Evolutionary conservation across 2,797 vertebrate genomes (phyloP).

Genomic region (Caiman crocodilus): DNA sequence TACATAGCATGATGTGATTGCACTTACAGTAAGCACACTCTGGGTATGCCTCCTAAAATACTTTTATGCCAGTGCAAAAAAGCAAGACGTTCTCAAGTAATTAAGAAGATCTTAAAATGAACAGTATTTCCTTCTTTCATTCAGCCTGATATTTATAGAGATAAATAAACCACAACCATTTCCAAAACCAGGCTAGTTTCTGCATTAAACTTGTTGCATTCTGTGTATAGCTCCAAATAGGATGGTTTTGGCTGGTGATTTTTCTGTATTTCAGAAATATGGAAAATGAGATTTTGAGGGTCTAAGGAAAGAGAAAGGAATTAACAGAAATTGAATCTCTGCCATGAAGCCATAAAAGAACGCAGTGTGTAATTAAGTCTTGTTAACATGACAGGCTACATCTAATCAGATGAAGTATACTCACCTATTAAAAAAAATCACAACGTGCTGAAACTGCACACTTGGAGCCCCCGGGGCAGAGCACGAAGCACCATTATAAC

Average conservation of each 20-base stretch:
- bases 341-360: background rate
- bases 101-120: background rate
- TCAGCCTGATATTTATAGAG: constrained; percentile 25
- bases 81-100: accelerated
- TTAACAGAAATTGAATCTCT: background rate
- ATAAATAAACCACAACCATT: background rate
- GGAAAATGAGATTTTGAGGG: background rate
- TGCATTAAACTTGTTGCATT: background rate
- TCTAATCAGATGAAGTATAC: background rate
- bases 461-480: accelerated
- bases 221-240: background rate
- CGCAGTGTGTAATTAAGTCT: background rate
- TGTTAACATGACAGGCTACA: background rate
- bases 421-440: accelerated
- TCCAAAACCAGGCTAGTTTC: background rate
- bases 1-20: accelerated
- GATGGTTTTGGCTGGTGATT: background rate
- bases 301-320: background rate
- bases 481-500: accelerated
- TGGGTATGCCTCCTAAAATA: background rate
- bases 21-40: background rate
- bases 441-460: accelerated
- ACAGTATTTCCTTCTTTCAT: background rate
- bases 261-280: background rate
- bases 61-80: background rate